Base-by-base conservation (phyloP, 1,140 invertebrate genomes). In the Bombus picipes region DNA sequence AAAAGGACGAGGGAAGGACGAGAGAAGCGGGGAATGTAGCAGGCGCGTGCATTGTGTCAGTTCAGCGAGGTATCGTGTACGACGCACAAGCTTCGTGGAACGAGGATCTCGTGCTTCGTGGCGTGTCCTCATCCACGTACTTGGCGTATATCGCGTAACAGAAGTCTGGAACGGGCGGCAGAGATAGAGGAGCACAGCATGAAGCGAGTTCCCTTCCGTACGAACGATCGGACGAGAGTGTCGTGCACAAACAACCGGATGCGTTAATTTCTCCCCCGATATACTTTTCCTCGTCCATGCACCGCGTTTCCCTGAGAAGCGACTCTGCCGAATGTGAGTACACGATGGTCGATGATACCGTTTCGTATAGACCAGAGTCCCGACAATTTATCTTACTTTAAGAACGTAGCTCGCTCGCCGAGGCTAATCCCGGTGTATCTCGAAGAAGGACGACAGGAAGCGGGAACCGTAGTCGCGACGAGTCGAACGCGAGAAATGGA, bases 241-340 rank as follows among this genome's bases (percentile, higher is more conserved):
- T 4, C 37, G 41, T 59, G 62, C 65, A 37, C 73, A n/a, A 77
- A 86, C 73, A 77, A 86, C 83, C 37, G 66, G 15, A 78, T 6
- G 73, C 74, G 73, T 76, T 83, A 83, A 86, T 83, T 83, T 78
- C 66, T 59, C 25, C 39, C 47, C 18, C 47, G 47, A 8, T 6
- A 22, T 22, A 53, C 47, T 53, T 53, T 53, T 53, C 18, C 6
- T 22, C 47, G 47, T 53, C 47, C 8, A 53, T 53, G 47, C 18
- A 53, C 6, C 47, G 47, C 47, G 0, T 15, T 4, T 28, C 12
- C 12, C 6, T 10, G 70, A 41, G 10, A 13, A 25, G 10, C 37
- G 13, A 62, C 10, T 62, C 25, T 5, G 8, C 12, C 22, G 43
- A 10, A 28, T n/a, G 22, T 37, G 10, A 73, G 25, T 12, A 28